These are phyloP conservation scores for Acanthoscelides obtectus DNA, from an alignment of 2,888 invertebrate species.

Conservation along the genomic window DNA sequence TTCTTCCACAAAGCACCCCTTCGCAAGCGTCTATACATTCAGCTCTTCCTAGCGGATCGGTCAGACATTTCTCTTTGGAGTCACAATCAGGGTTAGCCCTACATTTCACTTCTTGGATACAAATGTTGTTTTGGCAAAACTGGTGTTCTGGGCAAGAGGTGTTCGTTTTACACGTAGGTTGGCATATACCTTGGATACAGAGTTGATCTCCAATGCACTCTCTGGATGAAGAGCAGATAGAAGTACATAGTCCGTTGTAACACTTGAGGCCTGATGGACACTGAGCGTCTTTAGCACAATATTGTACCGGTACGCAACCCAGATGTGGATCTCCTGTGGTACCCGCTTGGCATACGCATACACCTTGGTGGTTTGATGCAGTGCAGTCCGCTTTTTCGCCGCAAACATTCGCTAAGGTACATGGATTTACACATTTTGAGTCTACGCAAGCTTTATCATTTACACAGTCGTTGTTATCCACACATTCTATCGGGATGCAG, in stretches of 20 bases:
- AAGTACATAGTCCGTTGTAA: constrained; percentile 73
- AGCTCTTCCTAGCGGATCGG: constrained; percentile 65
- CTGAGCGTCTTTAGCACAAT: constrained; percentile 74
- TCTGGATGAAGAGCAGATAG: constrained; percentile 72
- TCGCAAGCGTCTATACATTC: constrained; percentile 75
- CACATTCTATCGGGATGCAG: constrained; percentile 72
- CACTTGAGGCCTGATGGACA: constrained; percentile 83
- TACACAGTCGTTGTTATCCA: constrained; percentile 71
- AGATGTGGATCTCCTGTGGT: constrained; percentile 82
- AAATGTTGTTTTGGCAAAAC: constrained; percentile 78
- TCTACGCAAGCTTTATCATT: constrained; percentile 70
- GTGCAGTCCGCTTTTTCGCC: constrained; percentile 75
- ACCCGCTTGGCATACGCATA: constrained; percentile 80
- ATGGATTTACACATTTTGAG: constrained; percentile 77
- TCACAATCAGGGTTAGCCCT: constrained; percentile 67
- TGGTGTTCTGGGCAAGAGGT: constrained; percentile 80
- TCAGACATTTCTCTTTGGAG: constrained; percentile 66
- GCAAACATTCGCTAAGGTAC: constrained; percentile 74
- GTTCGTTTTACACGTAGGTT: constrained; percentile 76
- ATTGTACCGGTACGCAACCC: constrained; percentile 78
- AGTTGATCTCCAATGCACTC: constrained; percentile 83
- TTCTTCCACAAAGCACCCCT: constrained; percentile 72
- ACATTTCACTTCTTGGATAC: constrained; percentile 78
- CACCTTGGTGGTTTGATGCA: constrained; percentile 71
- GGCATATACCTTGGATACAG: constrained; percentile 81